A percentile compares a stretch with the other conserved stretches of the same genome.
Evolutionary conservation across 2,113 vertebrate species (phyloP).

Genomic region (Lagopus leucura): DNA sequence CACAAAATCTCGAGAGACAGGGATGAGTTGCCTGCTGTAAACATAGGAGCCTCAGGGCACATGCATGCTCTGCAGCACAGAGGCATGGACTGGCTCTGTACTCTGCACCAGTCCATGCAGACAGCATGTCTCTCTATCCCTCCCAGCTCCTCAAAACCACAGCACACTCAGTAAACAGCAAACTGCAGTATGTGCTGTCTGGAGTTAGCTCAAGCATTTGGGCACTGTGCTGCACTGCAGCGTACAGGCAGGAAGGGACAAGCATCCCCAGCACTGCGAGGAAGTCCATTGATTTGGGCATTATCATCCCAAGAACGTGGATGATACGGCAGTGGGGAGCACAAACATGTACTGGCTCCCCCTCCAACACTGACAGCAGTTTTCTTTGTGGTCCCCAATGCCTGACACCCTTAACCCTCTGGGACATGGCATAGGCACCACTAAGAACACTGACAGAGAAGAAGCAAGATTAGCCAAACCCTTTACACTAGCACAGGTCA

Average conservation of each 20-base stretch:
- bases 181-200: neutral
- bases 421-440: neutral
- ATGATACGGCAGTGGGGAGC: neutral
- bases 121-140: neutral
- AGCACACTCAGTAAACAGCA: neutral
- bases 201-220: neutral
- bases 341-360: neutral
- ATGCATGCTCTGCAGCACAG: neutral
- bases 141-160: neutral
- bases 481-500: fast-evolving
- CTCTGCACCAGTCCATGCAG: neutral
- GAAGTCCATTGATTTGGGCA: neutral
- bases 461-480: neutral
- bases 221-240: fast-evolving
- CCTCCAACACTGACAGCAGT: neutral
- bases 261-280: neutral
- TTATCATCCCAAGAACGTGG: fast-evolving
- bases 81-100: neutral
- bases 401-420: neutral
- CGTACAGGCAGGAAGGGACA: neutral
- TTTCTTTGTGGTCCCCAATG: neutral
- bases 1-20: neutral
- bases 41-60: neutral
- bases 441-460: neutral
- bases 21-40: conserved; percentile 1